Conservation (phyloP, 2,888 invertebrate genomes). For the Actias luna region DNA sequence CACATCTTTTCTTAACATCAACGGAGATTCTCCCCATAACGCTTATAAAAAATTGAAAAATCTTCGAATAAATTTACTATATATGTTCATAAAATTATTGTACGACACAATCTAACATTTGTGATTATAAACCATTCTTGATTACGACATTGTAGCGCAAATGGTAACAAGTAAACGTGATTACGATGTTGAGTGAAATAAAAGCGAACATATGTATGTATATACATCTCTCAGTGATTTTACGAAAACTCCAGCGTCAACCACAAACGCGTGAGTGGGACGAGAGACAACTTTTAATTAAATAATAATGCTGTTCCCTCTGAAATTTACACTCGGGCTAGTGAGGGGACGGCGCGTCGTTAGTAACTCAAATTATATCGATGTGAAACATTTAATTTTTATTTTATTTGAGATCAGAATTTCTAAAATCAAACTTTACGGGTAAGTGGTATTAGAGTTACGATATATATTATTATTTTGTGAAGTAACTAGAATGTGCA, state of each 20-base stretch:
- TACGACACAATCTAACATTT: not conserved
- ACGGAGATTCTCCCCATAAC: too few species aligned
- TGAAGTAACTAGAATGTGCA: too few species aligned
- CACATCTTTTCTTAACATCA: too few species aligned
- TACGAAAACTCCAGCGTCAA: constrained; percentile 51
- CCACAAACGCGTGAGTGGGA: constrained; percentile 46
- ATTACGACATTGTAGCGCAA: not conserved
- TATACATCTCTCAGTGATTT: constrained; percentile 33
- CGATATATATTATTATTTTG: too few species aligned
- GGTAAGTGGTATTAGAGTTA: too few species aligned
- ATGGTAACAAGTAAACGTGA: constrained; percentile 15
- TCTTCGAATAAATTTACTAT: too few species aligned
- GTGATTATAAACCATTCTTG: not conserved
- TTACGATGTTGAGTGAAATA: constrained; percentile 24
- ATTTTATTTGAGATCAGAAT: too few species aligned
- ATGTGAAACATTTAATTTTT: too few species aligned
- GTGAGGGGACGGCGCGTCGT: constrained; percentile 33
- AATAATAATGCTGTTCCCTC: constrained; percentile 70
- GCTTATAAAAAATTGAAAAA: too few species aligned
- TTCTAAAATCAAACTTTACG: too few species aligned
- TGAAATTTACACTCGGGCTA: constrained; percentile 64
- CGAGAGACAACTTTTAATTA: constrained; percentile 74
- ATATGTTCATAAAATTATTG: too few species aligned
- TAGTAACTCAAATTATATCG: not conserved
- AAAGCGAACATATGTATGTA: constrained; percentile 24